A percentile compares a stretch with the other conserved stretches of the same genome.
Conservation (phyloP, 2,888 invertebrate species). For the Yponomeuta malinellus region DNA sequence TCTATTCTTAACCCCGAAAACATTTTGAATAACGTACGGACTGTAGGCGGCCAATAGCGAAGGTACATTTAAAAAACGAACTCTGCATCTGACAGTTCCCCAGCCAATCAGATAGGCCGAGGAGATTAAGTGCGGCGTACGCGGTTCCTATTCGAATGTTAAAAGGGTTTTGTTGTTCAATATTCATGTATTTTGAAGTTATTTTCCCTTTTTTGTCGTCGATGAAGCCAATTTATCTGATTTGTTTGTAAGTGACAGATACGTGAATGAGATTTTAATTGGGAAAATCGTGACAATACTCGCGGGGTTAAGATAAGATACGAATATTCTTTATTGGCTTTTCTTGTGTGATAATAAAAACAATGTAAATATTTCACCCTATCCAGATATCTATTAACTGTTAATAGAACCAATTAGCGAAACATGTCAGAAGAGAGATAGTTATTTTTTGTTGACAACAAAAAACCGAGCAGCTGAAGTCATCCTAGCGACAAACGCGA, state of each 20-base stretch:
- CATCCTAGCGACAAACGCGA: slow-evolving; percentile 11
- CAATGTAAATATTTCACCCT: not conserved
- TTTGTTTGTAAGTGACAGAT: not conserved
- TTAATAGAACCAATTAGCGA: not conserved
- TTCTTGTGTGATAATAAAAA: not conserved
- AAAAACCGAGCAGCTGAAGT: not conserved
- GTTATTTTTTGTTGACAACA: not conserved
- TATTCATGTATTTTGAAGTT: slow-evolving; percentile 14
- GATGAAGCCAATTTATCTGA: not conserved
- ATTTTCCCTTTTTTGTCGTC: slow-evolving; percentile 18
- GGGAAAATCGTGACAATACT: not conserved
- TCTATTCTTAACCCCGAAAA: slow-evolving; percentile 36
- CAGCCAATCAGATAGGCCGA: slow-evolving; percentile 64
- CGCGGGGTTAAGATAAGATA: too few species aligned
- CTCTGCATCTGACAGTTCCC: slow-evolving; percentile 65
- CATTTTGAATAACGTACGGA: slow-evolving; percentile 47
- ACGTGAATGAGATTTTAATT: not conserved
- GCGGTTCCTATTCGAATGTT: slow-evolving; percentile 53
- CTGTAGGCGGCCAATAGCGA: slow-evolving; percentile 44
- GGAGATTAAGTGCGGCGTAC: slow-evolving; percentile 52
- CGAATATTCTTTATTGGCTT: too few species aligned
- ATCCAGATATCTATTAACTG: not conserved
- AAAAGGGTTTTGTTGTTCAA: slow-evolving; percentile 39
- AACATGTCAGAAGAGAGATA: not conserved
- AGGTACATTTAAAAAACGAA: slow-evolving; percentile 59